Percentiles rank a stretch among this genome's conserved stretches.
phyloP scores from a whole-genome alignment of 2,888 invertebrate genomes.

The Drosophila stalkeri region DNA sequence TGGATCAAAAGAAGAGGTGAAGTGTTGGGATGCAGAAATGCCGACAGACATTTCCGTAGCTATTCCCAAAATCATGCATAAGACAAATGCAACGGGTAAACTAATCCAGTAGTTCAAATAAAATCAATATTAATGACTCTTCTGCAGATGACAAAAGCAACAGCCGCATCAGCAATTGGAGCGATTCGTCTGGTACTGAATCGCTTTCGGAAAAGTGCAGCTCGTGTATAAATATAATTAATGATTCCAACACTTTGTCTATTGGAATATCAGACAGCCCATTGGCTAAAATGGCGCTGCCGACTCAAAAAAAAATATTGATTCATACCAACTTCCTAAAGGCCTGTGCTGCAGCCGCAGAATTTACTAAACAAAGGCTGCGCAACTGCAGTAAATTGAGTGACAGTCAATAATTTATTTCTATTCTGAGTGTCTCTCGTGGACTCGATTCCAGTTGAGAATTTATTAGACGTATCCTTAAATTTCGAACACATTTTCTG shows the following conservation, averaged over 20 bases:
- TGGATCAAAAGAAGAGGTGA: constrained; percentile 2
- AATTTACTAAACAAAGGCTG: constrained; percentile 10
- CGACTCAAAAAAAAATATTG: background rate
- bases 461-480: background rate
- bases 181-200: background rate
- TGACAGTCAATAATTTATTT: background rate
- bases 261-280: background rate
- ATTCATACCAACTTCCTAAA: background rate
- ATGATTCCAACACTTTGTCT: background rate
- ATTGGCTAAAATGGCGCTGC: background rate
- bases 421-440: background rate
- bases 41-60: constrained; percentile 32
- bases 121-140: background rate
- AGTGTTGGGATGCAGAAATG: constrained; percentile 44
- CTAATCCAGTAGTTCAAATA: background rate
- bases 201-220: background rate
- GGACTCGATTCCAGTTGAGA: background rate
- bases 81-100: constrained; percentile 11
- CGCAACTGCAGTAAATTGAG: constrained; percentile 26
- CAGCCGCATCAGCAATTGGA: background rate
- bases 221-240: background rate
- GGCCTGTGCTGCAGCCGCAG: constrained; percentile 4
- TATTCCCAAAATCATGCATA: background rate
- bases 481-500: background rate
- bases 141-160: constrained; percentile 17